Percentiles rank a stretch among this genome's conserved stretches.
Evolutionary conservation across 2,113 vertebrate species (phyloP).

Genomic region (Etheostoma cragini): DNA sequence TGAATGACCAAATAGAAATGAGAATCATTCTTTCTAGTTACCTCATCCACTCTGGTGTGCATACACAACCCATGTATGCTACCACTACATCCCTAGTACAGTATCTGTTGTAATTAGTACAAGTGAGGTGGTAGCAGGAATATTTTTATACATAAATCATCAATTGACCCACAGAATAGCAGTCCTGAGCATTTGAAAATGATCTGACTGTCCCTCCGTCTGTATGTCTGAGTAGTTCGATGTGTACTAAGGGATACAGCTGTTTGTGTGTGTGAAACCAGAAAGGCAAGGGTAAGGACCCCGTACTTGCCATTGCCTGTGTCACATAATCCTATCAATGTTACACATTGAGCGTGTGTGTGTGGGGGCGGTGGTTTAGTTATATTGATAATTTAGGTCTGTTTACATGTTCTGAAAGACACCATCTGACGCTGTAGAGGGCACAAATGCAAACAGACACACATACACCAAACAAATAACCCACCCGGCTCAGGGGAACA

Average conservation of each 20-base stretch:
- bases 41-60: background rate
- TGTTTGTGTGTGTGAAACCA: constrained; percentile 56
- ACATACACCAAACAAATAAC: constrained; percentile 16
- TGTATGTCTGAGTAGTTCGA: constrained; percentile 34
- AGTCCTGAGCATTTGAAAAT: constrained; percentile 37
- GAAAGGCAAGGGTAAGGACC: constrained; percentile 65
- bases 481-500: constrained; percentile 65
- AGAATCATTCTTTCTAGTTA: background rate
- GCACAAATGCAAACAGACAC: background rate
- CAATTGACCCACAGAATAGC: constrained; percentile 29
- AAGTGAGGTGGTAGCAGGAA: constrained; percentile 38
- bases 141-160: constrained; percentile 36
- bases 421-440: background rate
- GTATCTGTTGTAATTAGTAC: constrained; percentile 14
- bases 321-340: constrained; percentile 45
- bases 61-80: constrained; percentile 9
- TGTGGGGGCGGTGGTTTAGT: background rate
- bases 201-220: constrained; percentile 16
- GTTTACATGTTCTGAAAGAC: constrained; percentile 18
- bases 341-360: background rate
- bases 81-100: background rate
- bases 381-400: constrained; percentile 36
- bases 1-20: constrained; percentile 1
- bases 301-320: constrained; percentile 55
- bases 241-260: constrained; percentile 51